Evolutionary conservation across 2,888 invertebrate genomes (phyloP), one percentile per base, ranked within the genome.

Genomic region (Lissocephala sabroskyi): DNA sequence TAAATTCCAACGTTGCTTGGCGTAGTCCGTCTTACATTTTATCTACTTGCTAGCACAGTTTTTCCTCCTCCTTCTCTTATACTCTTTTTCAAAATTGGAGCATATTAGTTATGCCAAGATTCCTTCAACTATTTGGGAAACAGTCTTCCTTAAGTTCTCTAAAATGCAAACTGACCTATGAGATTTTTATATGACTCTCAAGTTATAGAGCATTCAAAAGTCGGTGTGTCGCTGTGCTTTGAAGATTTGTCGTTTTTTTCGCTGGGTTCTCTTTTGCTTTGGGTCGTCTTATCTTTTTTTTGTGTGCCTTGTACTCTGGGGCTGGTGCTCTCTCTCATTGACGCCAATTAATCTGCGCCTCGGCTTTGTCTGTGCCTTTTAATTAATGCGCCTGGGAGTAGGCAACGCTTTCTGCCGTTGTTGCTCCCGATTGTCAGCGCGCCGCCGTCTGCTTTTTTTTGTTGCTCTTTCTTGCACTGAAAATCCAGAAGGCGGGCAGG

Each of bases 261-360:
- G 11, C 19, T 16, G 16, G 23, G 26, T 19, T 28, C 30, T 40
- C 23, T 23, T 19, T 37, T 45, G 47, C 48, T 57, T 56, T 56
- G 56, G 43, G 41, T 39, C 49, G 45, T 18, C 39, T 39, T n/a
- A 39, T 36, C 23, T 13, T 49, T 36, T 30, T 32, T 37, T 33
- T 30, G 7, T 1, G 1, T 40, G 18, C 9, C 36, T 36, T 5
- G 26, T 37, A 10, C 39, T 28, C 18, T 37, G 3, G 16, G 5
- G 18, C 13, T 28, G 23, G 26, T 30, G 40, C 49, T 52, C 42
- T 55, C n/a, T 47, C 64, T 61, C 71, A 73, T 77, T 73, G 71
- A 73, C 63, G 71, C 75, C 78, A 77, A 77, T 73, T 73, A 77
- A 73, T 77, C 71, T 77, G 77, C 63, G 59, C 55, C 52, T 57